Conservation (phyloP, 2,113 vertebrate genomes). For the Bagarius yarrelli region DNA sequence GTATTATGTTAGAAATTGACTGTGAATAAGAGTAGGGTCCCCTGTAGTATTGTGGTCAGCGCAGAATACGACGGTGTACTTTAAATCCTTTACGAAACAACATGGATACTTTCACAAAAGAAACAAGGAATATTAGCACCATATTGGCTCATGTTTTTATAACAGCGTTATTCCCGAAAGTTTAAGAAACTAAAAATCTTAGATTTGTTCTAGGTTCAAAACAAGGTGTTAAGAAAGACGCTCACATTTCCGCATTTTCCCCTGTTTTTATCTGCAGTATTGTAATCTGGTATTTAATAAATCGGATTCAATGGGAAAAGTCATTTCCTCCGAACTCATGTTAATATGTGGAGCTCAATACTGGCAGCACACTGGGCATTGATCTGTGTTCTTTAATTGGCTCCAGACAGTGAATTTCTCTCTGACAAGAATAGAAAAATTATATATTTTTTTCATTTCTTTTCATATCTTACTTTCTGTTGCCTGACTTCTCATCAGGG, state of each 20-base stretch:
- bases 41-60: not conserved
- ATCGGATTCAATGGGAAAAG: conserved; percentile 41
- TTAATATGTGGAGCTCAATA: conserved; percentile 52
- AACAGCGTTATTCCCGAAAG: not conserved
- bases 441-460: not conserved
- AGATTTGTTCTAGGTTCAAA: not conserved
- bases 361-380: conserved; percentile 48
- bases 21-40: conserved; percentile 28
- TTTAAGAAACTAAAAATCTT: not conserved
- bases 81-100: conserved; percentile 31
- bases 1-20: conserved; percentile 46
- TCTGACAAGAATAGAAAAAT: conserved; percentile 43
- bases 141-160: not conserved
- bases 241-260: not conserved
- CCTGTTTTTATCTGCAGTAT: not conserved
- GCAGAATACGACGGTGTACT: not conserved
- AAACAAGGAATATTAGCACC: conserved; percentile 1
- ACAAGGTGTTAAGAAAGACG: not conserved
- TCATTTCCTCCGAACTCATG: conserved; percentile 41
- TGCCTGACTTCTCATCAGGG: conserved; percentile 50
- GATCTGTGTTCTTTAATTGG: conserved; percentile 57
- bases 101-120: conserved; percentile 19
- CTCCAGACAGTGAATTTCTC: conserved; percentile 52
- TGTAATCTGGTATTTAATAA: conserved; percentile 43
- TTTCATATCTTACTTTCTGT: conserved; percentile 38